Evolutionary conservation across 2,797 vertebrate genomes (phyloP).

Genomic region (Karalla daura): DNA sequence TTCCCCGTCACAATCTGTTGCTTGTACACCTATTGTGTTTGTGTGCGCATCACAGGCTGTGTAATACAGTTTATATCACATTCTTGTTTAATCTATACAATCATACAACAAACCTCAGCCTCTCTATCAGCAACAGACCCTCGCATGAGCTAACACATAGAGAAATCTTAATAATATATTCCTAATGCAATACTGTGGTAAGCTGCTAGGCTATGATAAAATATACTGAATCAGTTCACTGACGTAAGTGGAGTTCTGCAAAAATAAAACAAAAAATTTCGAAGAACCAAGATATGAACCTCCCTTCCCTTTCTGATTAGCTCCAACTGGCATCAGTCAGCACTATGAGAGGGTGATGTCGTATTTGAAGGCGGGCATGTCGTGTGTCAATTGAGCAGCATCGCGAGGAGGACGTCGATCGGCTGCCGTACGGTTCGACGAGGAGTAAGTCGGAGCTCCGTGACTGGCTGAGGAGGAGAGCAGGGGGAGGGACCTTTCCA

Average conservation of each 20-base stretch:
- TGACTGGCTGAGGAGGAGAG: constrained; percentile 54
- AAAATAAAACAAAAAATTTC: constrained; percentile 42
- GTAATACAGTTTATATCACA: constrained; percentile 74
- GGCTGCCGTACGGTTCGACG: constrained; percentile 56
- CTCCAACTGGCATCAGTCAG: constrained; percentile 48
- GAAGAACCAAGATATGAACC: constrained; percentile 44
- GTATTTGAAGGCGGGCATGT: constrained; percentile 48
- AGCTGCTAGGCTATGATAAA: constrained; percentile 72
- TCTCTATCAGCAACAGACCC: constrained; percentile 53
- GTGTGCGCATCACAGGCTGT: constrained; percentile 57
- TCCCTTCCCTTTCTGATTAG: constrained; percentile 54
- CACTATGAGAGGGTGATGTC: constrained; percentile 40
- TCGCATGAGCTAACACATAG: constrained; percentile 67
- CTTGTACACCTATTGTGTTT: constrained; percentile 48
- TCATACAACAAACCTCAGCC: constrained; percentile 67
- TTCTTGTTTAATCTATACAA: constrained; percentile 76
- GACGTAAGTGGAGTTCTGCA: constrained; percentile 50
- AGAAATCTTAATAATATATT: constrained; percentile 72
- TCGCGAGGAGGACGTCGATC: constrained; percentile 42
- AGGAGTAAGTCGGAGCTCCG: constrained; percentile 55
- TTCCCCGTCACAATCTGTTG: constrained; percentile 49
- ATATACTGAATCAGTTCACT: constrained; percentile 62
- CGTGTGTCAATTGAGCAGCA: constrained; percentile 49
- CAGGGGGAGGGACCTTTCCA: constrained; percentile 47
- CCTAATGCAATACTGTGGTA: constrained; percentile 70